Base-by-base conservation (phyloP, 2,113 vertebrate genomes). In the Heloderma charlesbogerti region DNA sequence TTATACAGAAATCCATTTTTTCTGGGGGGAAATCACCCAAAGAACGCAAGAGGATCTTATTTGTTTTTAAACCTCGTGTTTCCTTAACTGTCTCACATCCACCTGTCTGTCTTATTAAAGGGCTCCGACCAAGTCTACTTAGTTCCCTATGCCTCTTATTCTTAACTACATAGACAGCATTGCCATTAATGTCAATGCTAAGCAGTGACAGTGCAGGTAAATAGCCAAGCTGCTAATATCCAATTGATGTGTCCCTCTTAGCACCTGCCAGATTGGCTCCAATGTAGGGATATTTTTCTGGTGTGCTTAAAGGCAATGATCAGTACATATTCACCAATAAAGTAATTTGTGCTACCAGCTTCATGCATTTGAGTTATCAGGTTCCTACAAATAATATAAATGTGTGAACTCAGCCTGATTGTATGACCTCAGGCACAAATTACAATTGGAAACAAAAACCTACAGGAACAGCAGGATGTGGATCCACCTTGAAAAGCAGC, bases 1-100 rank as follows among this genome's bases (percentile, higher is more conserved):
- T 93, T 91, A 31, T 89, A 45, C 18, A 86, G 85, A 90, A 91
- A 87, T 80, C 0, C 3, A 57, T 6, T 18, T 89, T 20, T 93
- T 84, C 45, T 77, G n/a, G 31, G 72, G 88, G 2, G 31, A 91
- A 90, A 81, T 75, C 37, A 0, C 13, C 86, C 82, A 40, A 89
- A 57, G 31, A 75, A 60, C 93, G 87, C 90, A 48, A 60, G 54
- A 88, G 1, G 71, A 31, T 1, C 34, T n/a, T 82, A 2, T 12
- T 92, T 91, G 82, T 80, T 18, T 15, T 93, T 88, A 79, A 40
- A 13, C 5, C 16, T 67, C 8, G 74, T 66, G 25, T 34, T 86
- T 92, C 27, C 78, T 5, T 84, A 93, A 34, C 10, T 84, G 3
- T 82, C n/a, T 72, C 79, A 69, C 15, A n/a, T 54, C 29, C 51